Percentiles rank a stretch among this genome's conserved stretches.
phyloP scores from a whole-genome alignment of 2,888 invertebrate species.

The Sylvicola cinctus region DNA sequence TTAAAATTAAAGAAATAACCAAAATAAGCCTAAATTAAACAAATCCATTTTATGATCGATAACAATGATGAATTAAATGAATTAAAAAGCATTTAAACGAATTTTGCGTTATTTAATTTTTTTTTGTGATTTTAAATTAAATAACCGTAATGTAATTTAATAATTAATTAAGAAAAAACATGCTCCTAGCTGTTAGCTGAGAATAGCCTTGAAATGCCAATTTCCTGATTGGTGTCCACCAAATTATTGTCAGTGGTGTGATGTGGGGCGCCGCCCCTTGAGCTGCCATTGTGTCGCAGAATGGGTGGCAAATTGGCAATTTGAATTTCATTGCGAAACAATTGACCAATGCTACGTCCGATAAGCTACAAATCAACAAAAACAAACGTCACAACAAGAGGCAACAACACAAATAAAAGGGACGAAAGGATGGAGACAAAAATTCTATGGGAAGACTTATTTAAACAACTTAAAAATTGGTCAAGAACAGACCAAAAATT shows the following conservation, averaged over 20 bases:
- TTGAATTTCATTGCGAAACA: slow-evolving; percentile 72
- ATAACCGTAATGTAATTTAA: too few relatives aligned
- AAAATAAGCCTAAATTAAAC: too few relatives aligned
- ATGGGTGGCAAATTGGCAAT: slow-evolving; percentile 68
- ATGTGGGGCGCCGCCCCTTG: too few relatives aligned
- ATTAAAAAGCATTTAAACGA: too few relatives aligned
- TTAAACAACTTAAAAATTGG: neutral
- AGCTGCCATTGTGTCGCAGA: slow-evolving; percentile 9
- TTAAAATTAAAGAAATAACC: too few relatives aligned
- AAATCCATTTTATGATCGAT: too few relatives aligned
- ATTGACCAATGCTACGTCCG: slow-evolving; percentile 66
- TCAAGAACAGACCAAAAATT: neutral
- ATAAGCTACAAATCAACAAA: slow-evolving; percentile 36
- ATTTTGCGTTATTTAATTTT: too few relatives aligned
- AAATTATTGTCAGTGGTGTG: slow-evolving; percentile 10
- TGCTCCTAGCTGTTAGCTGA: slow-evolving; percentile 6
- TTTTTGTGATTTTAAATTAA: too few relatives aligned
- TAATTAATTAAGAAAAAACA: too few relatives aligned
- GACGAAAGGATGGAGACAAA: neutral
- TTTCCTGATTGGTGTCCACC: slow-evolving; percentile 18
- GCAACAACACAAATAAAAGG: neutral
- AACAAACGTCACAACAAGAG: slow-evolving; percentile 6
- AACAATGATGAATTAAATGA: too few relatives aligned
- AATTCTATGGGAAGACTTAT: too few relatives aligned
- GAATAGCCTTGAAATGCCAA: slow-evolving; percentile 17